Evolutionary conservation across 2,113 vertebrate genomes (phyloP).

Genomic region (Tetrao urogallus): DNA sequence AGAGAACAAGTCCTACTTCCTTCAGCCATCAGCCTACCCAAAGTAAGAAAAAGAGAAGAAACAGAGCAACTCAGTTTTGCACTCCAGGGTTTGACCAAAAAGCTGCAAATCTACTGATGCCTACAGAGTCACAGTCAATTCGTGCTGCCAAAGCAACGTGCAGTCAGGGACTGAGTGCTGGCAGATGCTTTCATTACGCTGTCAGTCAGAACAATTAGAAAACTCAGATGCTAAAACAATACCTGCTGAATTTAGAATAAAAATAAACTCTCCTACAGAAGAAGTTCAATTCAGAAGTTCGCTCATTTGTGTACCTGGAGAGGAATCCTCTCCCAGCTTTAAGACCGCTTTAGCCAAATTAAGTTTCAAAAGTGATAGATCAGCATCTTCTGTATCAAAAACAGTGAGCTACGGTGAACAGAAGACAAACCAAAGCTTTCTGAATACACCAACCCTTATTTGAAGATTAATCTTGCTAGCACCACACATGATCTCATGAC

Average conservation of each 20-base stretch:
- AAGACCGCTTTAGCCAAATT: not conserved
- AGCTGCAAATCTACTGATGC: not conserved
- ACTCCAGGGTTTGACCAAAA: not conserved
- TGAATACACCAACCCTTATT: not conserved
- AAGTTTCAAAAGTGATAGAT: not conserved
- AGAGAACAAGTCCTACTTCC: not conserved
- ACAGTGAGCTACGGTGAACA: not conserved
- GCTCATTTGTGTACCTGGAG: not conserved
- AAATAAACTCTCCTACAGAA: not conserved
- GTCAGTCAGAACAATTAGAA: not conserved
- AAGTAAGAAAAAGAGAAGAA: not conserved
- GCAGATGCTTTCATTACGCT: not conserved
- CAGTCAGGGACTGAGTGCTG: not conserved
- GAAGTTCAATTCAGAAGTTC: not conserved
- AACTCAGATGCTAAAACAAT: not conserved
- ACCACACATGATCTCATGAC: not conserved
- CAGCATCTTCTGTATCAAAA: not conserved
- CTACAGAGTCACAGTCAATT: not conserved
- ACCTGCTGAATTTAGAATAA: not conserved
- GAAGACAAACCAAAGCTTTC: not conserved
- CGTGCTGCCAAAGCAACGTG: not conserved
- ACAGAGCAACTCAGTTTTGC: not conserved
- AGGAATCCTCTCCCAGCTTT: not conserved
- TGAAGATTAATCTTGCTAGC: not conserved
- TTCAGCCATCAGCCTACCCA: not conserved